Evolutionary conservation across 2,797 vertebrate species (phyloP).

Genomic region (Poeciliopsis gracilis): DNA sequence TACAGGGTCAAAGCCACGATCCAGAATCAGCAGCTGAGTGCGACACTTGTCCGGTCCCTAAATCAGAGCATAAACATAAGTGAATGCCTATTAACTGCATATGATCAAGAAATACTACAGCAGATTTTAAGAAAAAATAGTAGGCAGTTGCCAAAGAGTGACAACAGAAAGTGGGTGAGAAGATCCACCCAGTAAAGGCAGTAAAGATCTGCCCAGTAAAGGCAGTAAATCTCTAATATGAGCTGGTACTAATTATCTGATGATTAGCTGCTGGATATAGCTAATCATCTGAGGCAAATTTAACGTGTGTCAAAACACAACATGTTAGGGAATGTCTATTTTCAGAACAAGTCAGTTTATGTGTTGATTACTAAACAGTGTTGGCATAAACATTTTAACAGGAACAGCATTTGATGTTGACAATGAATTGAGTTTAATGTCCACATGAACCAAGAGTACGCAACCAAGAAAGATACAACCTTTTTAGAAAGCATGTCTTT

Average conservation of each 20-base stretch:
- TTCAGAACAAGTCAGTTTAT: background rate
- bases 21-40: constrained; percentile 94
- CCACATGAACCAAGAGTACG: background rate
- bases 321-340: background rate
- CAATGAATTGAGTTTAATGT: background rate
- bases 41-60: constrained; percentile 96
- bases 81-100: background rate
- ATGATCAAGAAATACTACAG: background rate
- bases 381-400: background rate
- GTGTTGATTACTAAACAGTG: background rate
- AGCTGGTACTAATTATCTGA: background rate
- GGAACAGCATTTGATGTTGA: background rate
- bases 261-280: background rate
- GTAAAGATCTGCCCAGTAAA: background rate
- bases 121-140: background rate
- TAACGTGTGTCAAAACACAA: background rate
- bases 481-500: background rate
- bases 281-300: background rate
- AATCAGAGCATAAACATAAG: constrained; percentile 9
- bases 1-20: constrained; percentile 92
- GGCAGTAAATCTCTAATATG: background rate
- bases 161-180: background rate
- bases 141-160: background rate
- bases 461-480: background rate
- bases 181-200: background rate